Percentiles rank a stretch among this genome's conserved stretches.
Evolutionary conservation across 2,888 invertebrate species (phyloP).

Genomic region (Limnephilus marmoratus): DNA sequence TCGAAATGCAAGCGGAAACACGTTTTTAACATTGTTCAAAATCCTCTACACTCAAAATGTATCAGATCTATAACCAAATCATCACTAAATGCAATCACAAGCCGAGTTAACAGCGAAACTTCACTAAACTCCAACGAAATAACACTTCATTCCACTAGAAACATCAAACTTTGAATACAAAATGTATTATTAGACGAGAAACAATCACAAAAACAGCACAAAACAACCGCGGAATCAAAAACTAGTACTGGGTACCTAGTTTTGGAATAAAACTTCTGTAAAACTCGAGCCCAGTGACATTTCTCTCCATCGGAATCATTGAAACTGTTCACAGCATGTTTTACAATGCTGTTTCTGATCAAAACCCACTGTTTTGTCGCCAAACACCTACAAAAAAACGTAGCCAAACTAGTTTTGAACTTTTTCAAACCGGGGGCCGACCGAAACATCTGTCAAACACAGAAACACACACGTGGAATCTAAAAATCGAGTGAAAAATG

Average conservation of each 20-base stretch:
- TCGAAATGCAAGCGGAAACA: neutral
- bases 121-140: neutral
- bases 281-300: neutral
- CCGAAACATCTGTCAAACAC: slow-evolving; percentile 15
- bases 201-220: neutral
- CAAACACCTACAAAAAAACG: neutral
- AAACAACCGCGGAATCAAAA: neutral
- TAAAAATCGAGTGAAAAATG: neutral
- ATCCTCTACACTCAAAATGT: neutral
- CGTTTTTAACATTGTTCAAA: neutral
- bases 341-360: neutral
- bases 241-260: neutral
- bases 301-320: neutral
- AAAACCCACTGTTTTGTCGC: neutral
- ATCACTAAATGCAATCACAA: neutral
- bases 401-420: neutral
- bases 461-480: neutral
- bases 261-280: neutral
- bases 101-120: neutral
- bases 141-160: neutral
- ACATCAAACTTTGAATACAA: neutral
- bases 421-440: neutral
- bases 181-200: neutral
- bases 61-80: neutral
- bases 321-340: neutral